phyloP scores from a whole-genome alignment of 2,797 vertebrate genomes.

The Astyanax mexicanus region DNA sequence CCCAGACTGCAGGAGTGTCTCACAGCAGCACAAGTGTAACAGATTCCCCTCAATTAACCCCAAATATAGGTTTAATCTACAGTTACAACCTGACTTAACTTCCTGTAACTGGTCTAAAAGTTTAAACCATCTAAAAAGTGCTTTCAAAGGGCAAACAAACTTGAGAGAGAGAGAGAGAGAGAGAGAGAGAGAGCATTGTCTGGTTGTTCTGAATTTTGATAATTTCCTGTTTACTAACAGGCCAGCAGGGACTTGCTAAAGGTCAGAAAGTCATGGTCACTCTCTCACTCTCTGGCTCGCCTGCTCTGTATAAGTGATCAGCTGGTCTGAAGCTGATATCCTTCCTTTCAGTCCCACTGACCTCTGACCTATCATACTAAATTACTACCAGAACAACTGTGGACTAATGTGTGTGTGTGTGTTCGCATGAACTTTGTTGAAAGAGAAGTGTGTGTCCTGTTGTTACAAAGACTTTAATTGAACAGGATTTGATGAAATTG shows the following conservation, averaged over 20 bases:
- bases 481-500: no score
- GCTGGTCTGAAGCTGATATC: constrained; percentile 66
- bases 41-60: no score
- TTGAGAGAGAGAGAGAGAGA: not conserved
- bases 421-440: not conserved
- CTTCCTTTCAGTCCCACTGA: constrained; percentile 73
- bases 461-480: no score
- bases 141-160: no score
- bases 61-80: no score
- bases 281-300: constrained; percentile 63
- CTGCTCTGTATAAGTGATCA: constrained; percentile 29
- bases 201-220: constrained; percentile 93
- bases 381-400: constrained; percentile 51
- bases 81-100: no score
- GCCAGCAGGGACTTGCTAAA: constrained; percentile 83
- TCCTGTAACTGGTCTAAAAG: no score
- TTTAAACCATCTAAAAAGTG: no score
- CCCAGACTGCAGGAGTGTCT: no score
- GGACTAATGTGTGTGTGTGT: not conserved
- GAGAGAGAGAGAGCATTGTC: constrained; percentile 58
- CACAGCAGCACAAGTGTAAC: no score
- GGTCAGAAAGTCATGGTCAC: constrained; percentile 91
- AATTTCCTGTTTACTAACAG: constrained; percentile 99
- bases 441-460: no score
- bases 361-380: constrained; percentile 67